Evolutionary conservation across 2,797 vertebrate genomes (phyloP).

Genomic region (Eospalax fontanierii): DNA sequence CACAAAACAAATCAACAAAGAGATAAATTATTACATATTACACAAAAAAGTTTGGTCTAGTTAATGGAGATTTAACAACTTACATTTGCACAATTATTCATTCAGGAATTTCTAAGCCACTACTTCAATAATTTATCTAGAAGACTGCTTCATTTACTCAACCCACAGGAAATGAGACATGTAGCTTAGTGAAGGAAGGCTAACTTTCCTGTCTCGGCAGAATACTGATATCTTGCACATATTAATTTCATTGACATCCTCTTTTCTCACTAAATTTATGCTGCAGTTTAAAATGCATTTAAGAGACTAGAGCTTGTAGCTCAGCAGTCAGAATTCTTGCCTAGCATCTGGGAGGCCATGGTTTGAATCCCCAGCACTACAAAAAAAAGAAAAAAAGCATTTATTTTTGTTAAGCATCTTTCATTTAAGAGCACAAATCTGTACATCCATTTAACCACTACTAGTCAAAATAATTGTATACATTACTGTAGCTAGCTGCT

Average conservation of each 20-base stretch:
- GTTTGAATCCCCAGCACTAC: neutral
- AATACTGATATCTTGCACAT: slow-evolving; percentile 18
- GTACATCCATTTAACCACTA: neutral
- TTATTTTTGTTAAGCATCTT: slow-evolving; percentile 47
- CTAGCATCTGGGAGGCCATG: neutral
- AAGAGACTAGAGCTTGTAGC: neutral
- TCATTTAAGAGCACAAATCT: slow-evolving; percentile 40
- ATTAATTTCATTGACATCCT: slow-evolving; percentile 60
- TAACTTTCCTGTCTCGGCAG: slow-evolving; percentile 40
- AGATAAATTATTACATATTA: neutral
- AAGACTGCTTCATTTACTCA: neutral
- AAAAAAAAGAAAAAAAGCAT: neutral
- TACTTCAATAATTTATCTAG: slow-evolving; percentile 59
- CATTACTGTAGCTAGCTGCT: neutral
- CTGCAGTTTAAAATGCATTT: slow-evolving; percentile 29
- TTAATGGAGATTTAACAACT: slow-evolving; percentile 51
- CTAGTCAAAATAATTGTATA: neutral
- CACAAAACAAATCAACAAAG: slow-evolving; percentile 35
- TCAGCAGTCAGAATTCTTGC: neutral
- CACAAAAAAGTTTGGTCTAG: slow-evolving; percentile 50
- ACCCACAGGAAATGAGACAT: slow-evolving; percentile 56
- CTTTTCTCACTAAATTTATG: slow-evolving; percentile 47
- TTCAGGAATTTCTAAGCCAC: slow-evolving; percentile 53
- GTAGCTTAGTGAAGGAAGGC: neutral
- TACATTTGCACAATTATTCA: slow-evolving; percentile 22